Conservation (phyloP, 2,113 vertebrate genomes). For the Cyprinodon brontotheroides region DNA sequence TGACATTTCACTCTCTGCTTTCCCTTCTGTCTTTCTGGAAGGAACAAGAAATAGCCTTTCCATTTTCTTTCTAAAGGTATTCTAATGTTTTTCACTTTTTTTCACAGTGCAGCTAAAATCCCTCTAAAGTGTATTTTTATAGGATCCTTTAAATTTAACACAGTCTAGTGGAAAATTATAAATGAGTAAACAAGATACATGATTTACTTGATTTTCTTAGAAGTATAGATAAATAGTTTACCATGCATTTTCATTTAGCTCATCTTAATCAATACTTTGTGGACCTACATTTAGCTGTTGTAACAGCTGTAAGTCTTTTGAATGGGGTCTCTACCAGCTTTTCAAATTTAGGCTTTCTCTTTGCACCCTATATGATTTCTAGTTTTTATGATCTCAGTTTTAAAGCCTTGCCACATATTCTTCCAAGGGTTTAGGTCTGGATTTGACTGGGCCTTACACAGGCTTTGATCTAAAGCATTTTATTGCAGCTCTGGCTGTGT, state of each 20-base stretch:
- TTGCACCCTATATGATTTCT: background rate
- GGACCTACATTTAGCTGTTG: background rate
- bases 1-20: constrained; percentile 66
- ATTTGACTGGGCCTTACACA: background rate
- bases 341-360: background rate
- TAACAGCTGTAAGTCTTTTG: background rate
- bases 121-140: too few relatives aligned
- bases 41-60: background rate
- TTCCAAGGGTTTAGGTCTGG: background rate
- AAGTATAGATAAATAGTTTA: too few relatives aligned
- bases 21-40: constrained; percentile 24
- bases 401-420: background rate
- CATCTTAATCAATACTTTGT: background rate
- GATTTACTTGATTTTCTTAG: too few relatives aligned
- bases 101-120: too few relatives aligned
- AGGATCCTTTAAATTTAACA: too few relatives aligned
- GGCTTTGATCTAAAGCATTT: background rate
- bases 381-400: too few relatives aligned
- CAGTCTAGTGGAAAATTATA: too few relatives aligned
- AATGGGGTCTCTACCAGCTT: background rate
- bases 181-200: too few relatives aligned
- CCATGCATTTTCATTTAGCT: background rate
- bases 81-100: background rate
- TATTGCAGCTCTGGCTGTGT: too few relatives aligned
- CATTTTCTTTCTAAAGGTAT: background rate